phyloP scores from a whole-genome alignment of 2,888 invertebrate genomes.

The Nowickia ferox region DNA sequence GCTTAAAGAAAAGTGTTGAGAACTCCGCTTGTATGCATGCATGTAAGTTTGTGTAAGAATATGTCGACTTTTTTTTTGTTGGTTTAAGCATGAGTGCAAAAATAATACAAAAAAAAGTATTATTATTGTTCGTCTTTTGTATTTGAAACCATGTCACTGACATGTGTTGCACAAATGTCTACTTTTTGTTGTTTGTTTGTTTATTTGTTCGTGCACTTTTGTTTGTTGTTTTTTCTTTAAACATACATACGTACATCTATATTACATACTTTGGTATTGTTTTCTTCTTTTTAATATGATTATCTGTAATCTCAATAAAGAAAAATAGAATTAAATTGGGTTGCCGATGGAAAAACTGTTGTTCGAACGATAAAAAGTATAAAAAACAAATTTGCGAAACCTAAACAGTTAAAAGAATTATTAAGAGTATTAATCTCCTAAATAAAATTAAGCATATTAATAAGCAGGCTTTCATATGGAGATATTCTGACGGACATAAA shows the following conservation, averaged over 20 bases:
- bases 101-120: slow-evolving; percentile 22
- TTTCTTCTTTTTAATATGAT: slow-evolving; percentile 19
- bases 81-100: not conserved
- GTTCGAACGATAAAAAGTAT: not conserved
- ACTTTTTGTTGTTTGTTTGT: not conserved
- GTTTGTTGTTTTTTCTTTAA: slow-evolving; percentile 10
- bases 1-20: slow-evolving; percentile 23
- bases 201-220: slow-evolving; percentile 1
- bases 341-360: slow-evolving; percentile 1
- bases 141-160: slow-evolving; percentile 64
- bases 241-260: no score
- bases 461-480: no score
- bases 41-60: not conserved
- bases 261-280: no score
- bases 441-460: no score
- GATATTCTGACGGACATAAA: no score
- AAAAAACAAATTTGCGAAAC: not conserved
- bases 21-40: not conserved
- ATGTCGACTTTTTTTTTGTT: not conserved
- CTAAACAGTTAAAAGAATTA: not conserved
- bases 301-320: slow-evolving; percentile 9
- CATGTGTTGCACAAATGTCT: slow-evolving; percentile 71
- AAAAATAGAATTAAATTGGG: slow-evolving; percentile 9
- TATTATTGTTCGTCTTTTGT: slow-evolving; percentile 23
- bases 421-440: no score